phyloP scores from a whole-genome alignment of 30 jellyfish, hydroid and myxozoan species.

The Hydra vulgaris region DNA sequence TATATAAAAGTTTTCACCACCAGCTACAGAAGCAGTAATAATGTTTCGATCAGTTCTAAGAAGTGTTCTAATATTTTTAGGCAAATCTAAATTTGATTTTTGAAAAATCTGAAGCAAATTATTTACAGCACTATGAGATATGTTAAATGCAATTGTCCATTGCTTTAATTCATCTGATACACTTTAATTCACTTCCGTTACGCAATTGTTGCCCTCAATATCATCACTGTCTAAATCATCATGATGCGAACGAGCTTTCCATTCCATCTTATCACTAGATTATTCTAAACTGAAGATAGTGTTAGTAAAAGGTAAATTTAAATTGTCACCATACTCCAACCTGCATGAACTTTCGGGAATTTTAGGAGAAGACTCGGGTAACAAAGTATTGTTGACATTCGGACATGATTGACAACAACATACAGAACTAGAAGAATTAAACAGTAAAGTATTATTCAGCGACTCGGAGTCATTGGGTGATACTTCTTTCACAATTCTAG shows the following conservation, averaged over 20 bases:
- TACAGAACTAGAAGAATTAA: background rate
- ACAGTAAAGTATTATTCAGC: background rate
- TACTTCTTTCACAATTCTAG: background rate
- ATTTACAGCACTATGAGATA: conserved; percentile 8
- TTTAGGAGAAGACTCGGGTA: background rate
- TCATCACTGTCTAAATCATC: background rate
- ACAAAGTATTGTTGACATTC: background rate
- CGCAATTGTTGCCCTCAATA: background rate
- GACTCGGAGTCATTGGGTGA: background rate
- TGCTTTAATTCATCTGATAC: background rate
- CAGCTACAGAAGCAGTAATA: background rate
- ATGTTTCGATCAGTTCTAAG: conserved; percentile 11
- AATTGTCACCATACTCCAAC: background rate
- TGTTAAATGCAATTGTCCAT: background rate
- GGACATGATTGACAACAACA: background rate
- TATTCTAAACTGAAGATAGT: background rate
- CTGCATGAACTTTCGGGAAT: background rate
- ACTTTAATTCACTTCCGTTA: background rate
- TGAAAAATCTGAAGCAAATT: background rate
- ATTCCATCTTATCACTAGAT: background rate
- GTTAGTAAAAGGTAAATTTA: background rate
- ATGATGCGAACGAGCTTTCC: background rate
- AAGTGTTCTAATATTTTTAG: conserved; percentile 26
- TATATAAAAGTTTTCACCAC: conserved; percentile 17
- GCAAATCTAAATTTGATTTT: background rate